Percentiles rank a stretch among this genome's conserved stretches.
Conservation (phyloP, 2,888 invertebrate genomes). For the Mythimna impura region DNA sequence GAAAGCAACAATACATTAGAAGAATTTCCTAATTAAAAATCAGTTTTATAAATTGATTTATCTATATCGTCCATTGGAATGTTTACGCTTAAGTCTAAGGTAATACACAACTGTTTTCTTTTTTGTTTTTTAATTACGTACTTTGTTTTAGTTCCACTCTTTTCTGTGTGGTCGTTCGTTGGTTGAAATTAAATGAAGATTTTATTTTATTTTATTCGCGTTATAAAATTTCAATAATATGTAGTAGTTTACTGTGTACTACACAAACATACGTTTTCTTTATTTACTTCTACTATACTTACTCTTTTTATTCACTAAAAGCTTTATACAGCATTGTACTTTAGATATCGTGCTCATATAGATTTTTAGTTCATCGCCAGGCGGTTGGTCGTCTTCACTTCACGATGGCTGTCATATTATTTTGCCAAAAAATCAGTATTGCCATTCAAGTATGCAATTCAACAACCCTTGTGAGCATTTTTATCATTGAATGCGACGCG, state of each 20-base stretch:
- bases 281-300: too few species aligned
- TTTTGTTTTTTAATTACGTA: constrained; percentile 1
- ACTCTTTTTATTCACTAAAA: neutral
- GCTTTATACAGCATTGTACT: neutral
- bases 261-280: neutral
- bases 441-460: too few species aligned
- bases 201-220: neutral
- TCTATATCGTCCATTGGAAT: constrained; percentile 29
- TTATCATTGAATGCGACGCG: too few species aligned
- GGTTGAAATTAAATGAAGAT: too few species aligned
- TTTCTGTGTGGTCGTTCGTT: neutral
- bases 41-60: constrained; percentile 34
- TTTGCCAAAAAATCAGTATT: too few species aligned
- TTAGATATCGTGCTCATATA: neutral
- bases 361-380: neutral
- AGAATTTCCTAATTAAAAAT: constrained; percentile 37
- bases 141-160: neutral
- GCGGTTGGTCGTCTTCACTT: too few species aligned
- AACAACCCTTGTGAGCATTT: too few species aligned
- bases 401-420: too few species aligned
- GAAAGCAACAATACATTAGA: neutral
- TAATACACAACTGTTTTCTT: neutral
- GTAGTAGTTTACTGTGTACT: too few species aligned
- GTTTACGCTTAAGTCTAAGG: constrained; percentile 6
- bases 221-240: too few species aligned